Conservation (phyloP, 2,113 vertebrate genomes). For the Raja brachyura region DNA sequence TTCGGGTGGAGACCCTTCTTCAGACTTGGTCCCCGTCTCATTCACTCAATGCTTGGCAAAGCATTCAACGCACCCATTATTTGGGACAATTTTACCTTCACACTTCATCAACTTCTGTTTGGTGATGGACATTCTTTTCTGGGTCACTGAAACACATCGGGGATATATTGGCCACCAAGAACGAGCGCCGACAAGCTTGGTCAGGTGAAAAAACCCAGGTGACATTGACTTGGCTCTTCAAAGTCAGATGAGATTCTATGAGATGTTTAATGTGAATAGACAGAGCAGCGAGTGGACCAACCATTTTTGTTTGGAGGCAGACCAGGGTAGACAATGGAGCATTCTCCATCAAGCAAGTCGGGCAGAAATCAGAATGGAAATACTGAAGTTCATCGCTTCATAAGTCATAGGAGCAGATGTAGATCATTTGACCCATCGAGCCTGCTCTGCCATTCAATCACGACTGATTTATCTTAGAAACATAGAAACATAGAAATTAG, state of each 20-base stretch:
- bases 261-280: neutral
- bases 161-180: neutral
- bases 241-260: neutral
- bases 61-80: neutral
- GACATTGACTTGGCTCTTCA: neutral
- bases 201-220: neutral
- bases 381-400: no score
- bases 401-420: no score
- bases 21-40: neutral
- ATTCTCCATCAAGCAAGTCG: neutral
- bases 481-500: no score
- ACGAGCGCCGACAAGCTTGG: neutral
- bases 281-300: neutral
- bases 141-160: no score
- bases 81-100: neutral
- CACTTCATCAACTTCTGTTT: neutral
- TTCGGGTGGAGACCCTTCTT: no score
- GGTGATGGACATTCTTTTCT: no score
- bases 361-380: no score
- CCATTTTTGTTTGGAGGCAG: neutral
- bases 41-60: neutral
- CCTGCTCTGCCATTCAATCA: no score
- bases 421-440: no score
- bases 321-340: no score
- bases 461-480: no score